Base-by-base conservation (phyloP, 2,888 invertebrate species). In the Phlogophora meticulosa region DNA sequence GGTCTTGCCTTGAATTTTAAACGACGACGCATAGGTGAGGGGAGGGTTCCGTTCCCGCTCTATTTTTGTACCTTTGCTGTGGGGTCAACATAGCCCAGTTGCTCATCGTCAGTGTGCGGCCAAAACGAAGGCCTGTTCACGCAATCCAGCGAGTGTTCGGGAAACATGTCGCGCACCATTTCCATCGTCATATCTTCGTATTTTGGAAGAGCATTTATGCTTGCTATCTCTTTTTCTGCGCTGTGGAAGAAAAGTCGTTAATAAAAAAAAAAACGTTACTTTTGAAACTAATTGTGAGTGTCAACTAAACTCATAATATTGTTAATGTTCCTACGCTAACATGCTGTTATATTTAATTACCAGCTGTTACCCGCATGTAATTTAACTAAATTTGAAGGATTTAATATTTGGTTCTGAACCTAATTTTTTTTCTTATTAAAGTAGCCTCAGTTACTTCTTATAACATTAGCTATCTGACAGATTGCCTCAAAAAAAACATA, bases 101-200 rank as follows among this genome's bases (percentile, higher is more conserved):
- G 94, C 43, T 94, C 94, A 5, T 94, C 94, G 0, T 84, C 77
- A 4, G 81, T 81, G 70, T 95, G 95, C 1, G 95, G 95, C 95
- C 95, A 95, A 74, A 91, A 94, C 0, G 92, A 81, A 0, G 94
- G 95, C 10, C 69, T 89, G 0, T 90, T 89, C 0, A 95, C 91
- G 1, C 89, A 86, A 64, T 94, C 90, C 1, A 94, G 1, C 0
- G 92, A 89, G 0, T 63, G 2, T 0, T 89, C 72, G 0, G 94
- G 93, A 65, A 82, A 91, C 82, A 92, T 65, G 7, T 93, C 91
- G 10, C 76, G 74, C 43, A 76, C 86, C 88, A 89, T 92, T 73
- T 95, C 95, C 91, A 94, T 82, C 0, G 94, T 94, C 82, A 93
- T 92, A 0, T 91, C 90, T 34, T 94, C 92, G 51, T 88, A 90